A percentile compares a stretch with the other conserved stretches of the same genome.
Evolutionary conservation across 2,888 invertebrate genomes (phyloP).

Genomic region (Scrobipalpa costella): DNA sequence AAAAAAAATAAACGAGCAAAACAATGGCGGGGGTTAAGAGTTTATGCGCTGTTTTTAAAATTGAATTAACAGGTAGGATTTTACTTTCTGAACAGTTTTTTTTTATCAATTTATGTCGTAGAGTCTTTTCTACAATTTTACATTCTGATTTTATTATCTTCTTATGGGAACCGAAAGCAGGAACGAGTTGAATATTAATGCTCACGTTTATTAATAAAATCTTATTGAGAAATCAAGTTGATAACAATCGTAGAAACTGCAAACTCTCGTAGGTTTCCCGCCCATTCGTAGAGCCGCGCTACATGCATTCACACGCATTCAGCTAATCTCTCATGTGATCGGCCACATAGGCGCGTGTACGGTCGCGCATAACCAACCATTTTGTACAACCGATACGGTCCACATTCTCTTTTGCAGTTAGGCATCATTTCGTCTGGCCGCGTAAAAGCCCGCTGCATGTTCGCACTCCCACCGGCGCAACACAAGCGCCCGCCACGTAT

Average conservation of each 20-base stretch:
- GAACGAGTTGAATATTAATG: neutral
- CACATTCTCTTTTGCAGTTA: slow-evolving; percentile 69
- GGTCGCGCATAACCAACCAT: slow-evolving; percentile 65
- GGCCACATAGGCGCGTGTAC: slow-evolving; percentile 67
- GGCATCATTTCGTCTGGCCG: slow-evolving; percentile 78
- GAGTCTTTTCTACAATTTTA: neutral
- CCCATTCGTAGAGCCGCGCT: slow-evolving; percentile 69
- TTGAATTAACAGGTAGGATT: neutral
- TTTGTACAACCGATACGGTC: slow-evolving; percentile 72
- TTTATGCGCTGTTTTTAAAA: neutral
- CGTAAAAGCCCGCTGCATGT: slow-evolving; percentile 79
- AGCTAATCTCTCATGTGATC: slow-evolving; percentile 77
- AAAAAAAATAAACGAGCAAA: slow-evolving; percentile 25
- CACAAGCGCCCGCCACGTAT: slow-evolving; percentile 70
- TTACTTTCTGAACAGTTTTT: neutral
- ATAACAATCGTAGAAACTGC: slow-evolving; percentile 54
- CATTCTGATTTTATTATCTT: neutral
- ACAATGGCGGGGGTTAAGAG: neutral
- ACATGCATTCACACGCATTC: slow-evolving; percentile 78
- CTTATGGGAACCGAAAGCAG: neutral
- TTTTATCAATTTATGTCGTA: neutral
- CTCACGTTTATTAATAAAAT: slow-evolving; percentile 7
- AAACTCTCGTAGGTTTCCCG: slow-evolving; percentile 63
- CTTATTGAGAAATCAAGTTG: slow-evolving; percentile 35
- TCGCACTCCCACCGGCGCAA: slow-evolving; percentile 78